Evolutionary conservation across 2,797 vertebrate species (phyloP), one percentile per base, ranked within the genome.

Genomic region (Cetoscarus ocellatus): DNA sequence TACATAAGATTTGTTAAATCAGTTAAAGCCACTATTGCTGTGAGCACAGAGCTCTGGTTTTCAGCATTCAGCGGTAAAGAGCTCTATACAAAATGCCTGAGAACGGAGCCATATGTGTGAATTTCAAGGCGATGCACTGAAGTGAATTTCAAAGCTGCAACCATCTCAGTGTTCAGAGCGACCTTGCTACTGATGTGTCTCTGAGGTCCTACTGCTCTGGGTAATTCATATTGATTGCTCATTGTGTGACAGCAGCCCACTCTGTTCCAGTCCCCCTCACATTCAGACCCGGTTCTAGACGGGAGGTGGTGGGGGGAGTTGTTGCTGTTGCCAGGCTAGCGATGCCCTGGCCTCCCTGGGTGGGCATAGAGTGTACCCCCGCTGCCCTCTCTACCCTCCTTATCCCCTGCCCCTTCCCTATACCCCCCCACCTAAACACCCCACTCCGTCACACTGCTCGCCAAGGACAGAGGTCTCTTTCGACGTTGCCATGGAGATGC

Each of bases 401-500:
- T 78, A 84, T 83, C 79, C 82, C 45, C 77, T 67, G 70, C 67
- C 67, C 55, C 55, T 27, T 17, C 35, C 34, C 49, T 50, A 50
- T 65, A 54, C 53, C 64, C 57, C 68, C 72, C 78, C 87, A 7
- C 84, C 84, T 70, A 77, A 89, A 91, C 88, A 88, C 88, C 85
- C 87, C 67, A 84, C 90, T 91, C 86, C 74, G 89, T 91, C 92
- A 91, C 91, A 93, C 79, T 61, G 83, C 87, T 90, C 86, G 85
- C 92, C 86, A 92, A 94, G 93, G 94, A 95, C 92, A 92, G 91
- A 93, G 93, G 94, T 94, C 92, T 94, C 90, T 93, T 91, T 93
- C 84, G 87, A 89, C 79, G 94, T 95, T 95, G 93, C 94, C 93
- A 95, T 95, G 94, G 92, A 90, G 88, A 95, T 95, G 90, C 90